Percentiles rank a stretch among this genome's conserved stretches.
These are phyloP conservation scores for Glossophaga mutica DNA, from an alignment of 2,797 vertebrate species.

Conservation along the genomic window DNA sequence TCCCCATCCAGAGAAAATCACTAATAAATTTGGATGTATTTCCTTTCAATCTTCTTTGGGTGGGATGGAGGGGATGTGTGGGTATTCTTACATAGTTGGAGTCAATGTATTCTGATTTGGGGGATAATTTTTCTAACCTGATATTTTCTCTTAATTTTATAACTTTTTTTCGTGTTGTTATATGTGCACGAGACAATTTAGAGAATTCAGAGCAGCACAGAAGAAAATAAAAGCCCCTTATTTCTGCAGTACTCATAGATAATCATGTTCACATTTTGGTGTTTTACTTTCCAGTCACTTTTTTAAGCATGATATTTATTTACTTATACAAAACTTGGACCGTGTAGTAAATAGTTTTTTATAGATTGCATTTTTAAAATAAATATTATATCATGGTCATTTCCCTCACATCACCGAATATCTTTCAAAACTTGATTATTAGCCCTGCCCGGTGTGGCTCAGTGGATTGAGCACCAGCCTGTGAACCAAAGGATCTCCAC, in stretches of 20 bases:
- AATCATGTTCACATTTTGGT: slow-evolving; percentile 54
- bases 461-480: no score
- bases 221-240: slow-evolving; percentile 25
- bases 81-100: not conserved
- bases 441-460: not conserved
- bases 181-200: slow-evolving; percentile 12
- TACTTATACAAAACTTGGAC: not conserved
- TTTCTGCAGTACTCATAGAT: slow-evolving; percentile 12
- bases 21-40: slow-evolving; percentile 4
- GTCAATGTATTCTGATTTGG: slow-evolving; percentile 4
- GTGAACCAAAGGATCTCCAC: no score
- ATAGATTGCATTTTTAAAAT: not conserved
- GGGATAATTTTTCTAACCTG: slow-evolving; percentile 43
- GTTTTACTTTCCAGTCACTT: slow-evolving; percentile 2
- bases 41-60: not conserved
- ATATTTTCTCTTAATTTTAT: slow-evolving; percentile 56
- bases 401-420: slow-evolving; percentile 1
- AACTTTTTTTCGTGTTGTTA: slow-evolving; percentile 41
- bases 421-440: slow-evolving; percentile 3
- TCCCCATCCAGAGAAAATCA: slow-evolving; percentile 40
- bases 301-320: slow-evolving; percentile 20
- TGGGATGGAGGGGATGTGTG: not conserved
- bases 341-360: not conserved
- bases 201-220: slow-evolving; percentile 23
- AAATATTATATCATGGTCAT: not conserved